Evolutionary conservation across 2,113 vertebrate genomes (phyloP).

Genomic region (Eudyptes chrysolophus): DNA sequence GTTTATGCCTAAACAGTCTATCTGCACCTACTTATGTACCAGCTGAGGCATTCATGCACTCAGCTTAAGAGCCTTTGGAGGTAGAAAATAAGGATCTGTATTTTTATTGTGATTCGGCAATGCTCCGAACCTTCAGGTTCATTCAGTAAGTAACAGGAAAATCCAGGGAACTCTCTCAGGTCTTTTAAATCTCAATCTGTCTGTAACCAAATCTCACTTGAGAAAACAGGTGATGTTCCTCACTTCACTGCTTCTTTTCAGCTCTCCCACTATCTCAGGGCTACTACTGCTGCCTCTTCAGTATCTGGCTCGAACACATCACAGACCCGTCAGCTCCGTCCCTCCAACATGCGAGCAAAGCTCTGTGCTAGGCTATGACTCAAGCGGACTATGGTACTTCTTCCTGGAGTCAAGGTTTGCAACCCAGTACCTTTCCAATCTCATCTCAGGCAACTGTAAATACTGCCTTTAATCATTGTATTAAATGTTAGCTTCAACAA

Average conservation of each 20-base stretch:
- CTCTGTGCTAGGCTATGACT: background rate
- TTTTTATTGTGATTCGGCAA: background rate
- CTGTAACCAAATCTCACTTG: background rate
- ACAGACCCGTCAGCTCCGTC: background rate
- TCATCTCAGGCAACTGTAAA: background rate
- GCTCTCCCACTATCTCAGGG: background rate
- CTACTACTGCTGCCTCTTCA: background rate
- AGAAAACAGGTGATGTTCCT: background rate
- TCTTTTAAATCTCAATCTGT: background rate
- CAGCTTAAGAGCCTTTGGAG: background rate
- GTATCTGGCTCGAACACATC: background rate
- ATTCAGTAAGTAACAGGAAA: background rate
- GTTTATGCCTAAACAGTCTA: background rate
- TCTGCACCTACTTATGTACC: background rate
- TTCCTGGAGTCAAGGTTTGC: background rate
- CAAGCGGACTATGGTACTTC: background rate
- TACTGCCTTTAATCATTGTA: background rate
- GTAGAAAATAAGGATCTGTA: background rate
- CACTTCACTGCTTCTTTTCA: background rate
- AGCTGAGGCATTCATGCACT: background rate
- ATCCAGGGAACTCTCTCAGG: background rate
- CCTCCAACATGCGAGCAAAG: background rate
- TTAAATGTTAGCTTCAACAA: background rate
- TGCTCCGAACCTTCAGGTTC: background rate
- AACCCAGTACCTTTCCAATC: background rate